Percentiles rank a stretch among this genome's conserved stretches.
Evolutionary conservation across 2,113 vertebrate genomes (phyloP).

Genomic region (Spilogale gracilis): DNA sequence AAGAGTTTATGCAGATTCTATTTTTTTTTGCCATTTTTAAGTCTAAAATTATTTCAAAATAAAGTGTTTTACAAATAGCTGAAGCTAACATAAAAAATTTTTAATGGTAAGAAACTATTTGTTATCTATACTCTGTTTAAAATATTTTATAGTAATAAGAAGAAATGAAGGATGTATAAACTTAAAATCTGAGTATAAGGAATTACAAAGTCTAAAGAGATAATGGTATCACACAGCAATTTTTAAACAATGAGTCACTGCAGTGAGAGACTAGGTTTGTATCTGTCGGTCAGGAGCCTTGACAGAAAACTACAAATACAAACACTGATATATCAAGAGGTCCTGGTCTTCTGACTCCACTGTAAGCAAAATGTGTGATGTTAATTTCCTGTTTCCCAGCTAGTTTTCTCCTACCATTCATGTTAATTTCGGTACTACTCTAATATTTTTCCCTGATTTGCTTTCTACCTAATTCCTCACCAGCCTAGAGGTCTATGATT

Average conservation of each 20-base stretch:
- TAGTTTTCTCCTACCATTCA: not conserved
- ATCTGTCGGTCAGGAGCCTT: not conserved
- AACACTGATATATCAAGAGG: not conserved
- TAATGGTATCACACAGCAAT: not conserved
- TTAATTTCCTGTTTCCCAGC: not conserved
- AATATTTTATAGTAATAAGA: slow-evolving; percentile 44
- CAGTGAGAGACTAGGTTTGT: not conserved
- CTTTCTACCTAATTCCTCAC: slow-evolving; percentile 46
- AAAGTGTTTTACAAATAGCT: slow-evolving; percentile 23
- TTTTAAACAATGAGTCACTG: slow-evolving; percentile 6
- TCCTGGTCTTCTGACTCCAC: not conserved
- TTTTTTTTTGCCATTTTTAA: not conserved
- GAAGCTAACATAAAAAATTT: not conserved
- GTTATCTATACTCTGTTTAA: slow-evolving; percentile 9
- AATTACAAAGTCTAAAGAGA: slow-evolving; percentile 27
- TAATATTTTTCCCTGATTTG: slow-evolving; percentile 36
- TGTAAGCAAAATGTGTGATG: not conserved
- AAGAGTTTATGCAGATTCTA: not conserved
- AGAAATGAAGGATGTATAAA: slow-evolving; percentile 8
- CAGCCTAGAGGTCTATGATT: not conserved
- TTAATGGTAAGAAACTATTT: slow-evolving; percentile 6
- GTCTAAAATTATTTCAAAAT: slow-evolving; percentile 50
- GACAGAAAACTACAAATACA: not conserved
- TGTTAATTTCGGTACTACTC: not conserved
- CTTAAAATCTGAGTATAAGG: slow-evolving; percentile 27